Evolutionary conservation across 2,797 vertebrate genomes (phyloP).

Genomic region (Bovichtus variegatus): DNA sequence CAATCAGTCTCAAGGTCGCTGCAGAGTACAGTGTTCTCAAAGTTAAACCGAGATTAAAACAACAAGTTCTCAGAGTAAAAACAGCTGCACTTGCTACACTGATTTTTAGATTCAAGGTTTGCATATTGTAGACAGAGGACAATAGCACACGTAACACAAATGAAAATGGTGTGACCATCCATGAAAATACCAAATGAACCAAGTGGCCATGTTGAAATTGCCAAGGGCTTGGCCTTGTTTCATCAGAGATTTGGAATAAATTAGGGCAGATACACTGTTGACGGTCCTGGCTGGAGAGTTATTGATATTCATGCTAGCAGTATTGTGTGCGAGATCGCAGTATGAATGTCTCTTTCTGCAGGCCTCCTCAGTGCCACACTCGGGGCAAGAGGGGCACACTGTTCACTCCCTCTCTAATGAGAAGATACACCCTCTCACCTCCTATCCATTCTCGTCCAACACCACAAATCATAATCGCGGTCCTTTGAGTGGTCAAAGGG

Average conservation of each 20-base stretch:
- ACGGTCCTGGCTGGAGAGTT: slow-evolving; percentile 45
- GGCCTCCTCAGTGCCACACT: slow-evolving; percentile 37
- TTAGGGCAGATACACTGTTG: slow-evolving; percentile 49
- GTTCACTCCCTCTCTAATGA: slow-evolving; percentile 37
- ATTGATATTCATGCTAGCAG: slow-evolving; percentile 61
- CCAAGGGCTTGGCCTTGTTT: slow-evolving; percentile 41
- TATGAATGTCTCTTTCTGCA: slow-evolving; percentile 53
- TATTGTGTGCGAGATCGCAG: slow-evolving; percentile 47
- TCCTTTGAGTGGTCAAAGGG: slow-evolving; percentile 3
- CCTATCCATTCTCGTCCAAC: slow-evolving; percentile 10
- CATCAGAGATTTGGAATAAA: slow-evolving; percentile 52
- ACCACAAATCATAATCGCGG: slow-evolving; percentile 36
- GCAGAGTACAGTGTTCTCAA: not conserved
- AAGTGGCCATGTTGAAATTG: slow-evolving; percentile 17
- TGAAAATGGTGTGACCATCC: slow-evolving; percentile 19
- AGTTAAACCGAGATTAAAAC: too few relatives aligned
- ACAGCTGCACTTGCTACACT: not conserved
- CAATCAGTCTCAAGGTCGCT: slow-evolving; percentile 24
- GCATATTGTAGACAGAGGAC: slow-evolving; percentile 13
- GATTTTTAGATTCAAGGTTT: not conserved
- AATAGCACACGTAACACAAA: slow-evolving; percentile 1
- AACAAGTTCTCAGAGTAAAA: not conserved
- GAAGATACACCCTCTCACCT: slow-evolving; percentile 26
- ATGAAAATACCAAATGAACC: slow-evolving; percentile 28
- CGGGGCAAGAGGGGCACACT: slow-evolving; percentile 17